Evolutionary conservation across 2,888 invertebrate genomes (phyloP), one percentile per base, ranked within the genome.

Genomic region (Isoperla grammatica): DNA sequence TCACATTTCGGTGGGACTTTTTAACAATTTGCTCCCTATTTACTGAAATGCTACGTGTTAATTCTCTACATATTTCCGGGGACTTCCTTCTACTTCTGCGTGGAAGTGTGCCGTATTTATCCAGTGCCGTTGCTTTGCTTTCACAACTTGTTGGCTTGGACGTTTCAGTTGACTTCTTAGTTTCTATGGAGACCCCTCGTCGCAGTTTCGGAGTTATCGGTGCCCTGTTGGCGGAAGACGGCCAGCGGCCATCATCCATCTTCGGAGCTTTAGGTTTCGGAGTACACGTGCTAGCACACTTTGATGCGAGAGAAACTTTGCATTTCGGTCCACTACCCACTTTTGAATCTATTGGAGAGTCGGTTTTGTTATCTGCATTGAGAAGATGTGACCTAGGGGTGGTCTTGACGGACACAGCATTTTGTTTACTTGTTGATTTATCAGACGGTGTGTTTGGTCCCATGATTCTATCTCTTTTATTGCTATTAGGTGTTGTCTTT

Each of bases 31-130:
- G 71, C 40, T 70, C 71, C 37, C 69, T 64, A 45, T 64, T 65
- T n/a, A 64, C 59, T 22, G 66, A 61, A 63, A 54, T 13, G 53
- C 40, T 59, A 11, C 22, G 29, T 12, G 39, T 57, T 42, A 29
- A 45, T 13, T 37, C 56, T 48, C 1, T 65, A 48, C 9, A 66
- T 57, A 61, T 78, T 62, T 83, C 83, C 2, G 80, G 78, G 1
- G 83, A 83, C 65, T 80, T 82, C 56, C 86, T 86, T 66, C 85
- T 83, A 15, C 84, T 78, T 58, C 88, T 79, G 40, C 91, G 80
- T 0, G 91, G 90, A 43, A 91, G 72, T 0, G 91, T 91, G 8
- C 86, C 90, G 68, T 87, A 90, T 66, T 87, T 85, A 69, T 88
- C 89, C 11, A 85, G 78, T 0, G 84, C 79, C 46, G 72, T 74